These are phyloP conservation scores for Pelobates cultripes DNA, from an alignment of 2,797 vertebrate genomes.

Conservation along the genomic window DNA sequence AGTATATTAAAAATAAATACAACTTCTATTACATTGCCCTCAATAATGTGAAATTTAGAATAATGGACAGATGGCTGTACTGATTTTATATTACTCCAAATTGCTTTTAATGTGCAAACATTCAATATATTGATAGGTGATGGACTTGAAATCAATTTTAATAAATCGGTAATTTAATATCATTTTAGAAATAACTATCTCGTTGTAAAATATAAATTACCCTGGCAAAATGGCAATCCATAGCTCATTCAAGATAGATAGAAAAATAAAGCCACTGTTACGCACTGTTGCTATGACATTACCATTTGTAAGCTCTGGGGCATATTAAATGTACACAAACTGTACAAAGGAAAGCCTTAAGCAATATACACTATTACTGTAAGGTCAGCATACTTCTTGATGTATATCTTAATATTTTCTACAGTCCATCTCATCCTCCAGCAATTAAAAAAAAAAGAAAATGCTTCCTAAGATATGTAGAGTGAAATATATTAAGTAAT, in stretches of 20 bases:
- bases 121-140: conserved; percentile 1
- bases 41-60: conserved; percentile 10
- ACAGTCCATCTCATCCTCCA: neutral
- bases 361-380: neutral
- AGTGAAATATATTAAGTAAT: no score
- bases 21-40: neutral
- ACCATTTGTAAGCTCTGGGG: conserved; percentile 12
- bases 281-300: conserved; percentile 2
- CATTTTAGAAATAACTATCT: conserved; percentile 13
- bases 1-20: neutral
- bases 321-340: conserved; percentile 15
- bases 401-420: neutral
- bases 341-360: neutral
- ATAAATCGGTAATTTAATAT: conserved; percentile 7
- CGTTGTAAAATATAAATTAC: conserved; percentile 11
- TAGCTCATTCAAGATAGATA: conserved; percentile 16
- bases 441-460: neutral
- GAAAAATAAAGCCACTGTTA: neutral
- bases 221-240: conserved; percentile 4
- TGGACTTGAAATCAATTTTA: neutral
- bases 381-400: neutral
- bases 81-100: conserved; percentile 1
- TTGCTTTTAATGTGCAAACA: conserved; percentile 13
- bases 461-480: neutral
- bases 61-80: conserved; percentile 2